Base-by-base conservation (phyloP, 2,797 vertebrate genomes). In the Margarornis squamiger region DNA sequence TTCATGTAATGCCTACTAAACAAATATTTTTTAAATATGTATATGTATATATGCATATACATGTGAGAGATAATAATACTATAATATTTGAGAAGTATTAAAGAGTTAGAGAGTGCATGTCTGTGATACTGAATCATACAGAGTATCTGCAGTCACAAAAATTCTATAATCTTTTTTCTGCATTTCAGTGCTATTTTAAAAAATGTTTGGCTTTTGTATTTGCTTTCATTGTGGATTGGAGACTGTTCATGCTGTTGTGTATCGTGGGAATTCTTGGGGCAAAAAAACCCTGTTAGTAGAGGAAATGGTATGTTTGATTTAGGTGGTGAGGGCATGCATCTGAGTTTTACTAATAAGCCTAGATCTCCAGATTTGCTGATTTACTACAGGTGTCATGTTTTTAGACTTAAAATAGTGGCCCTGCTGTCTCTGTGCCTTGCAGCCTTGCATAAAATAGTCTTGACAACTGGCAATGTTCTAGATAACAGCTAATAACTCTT, bases 291-390 rank as follows among this genome's bases (percentile, higher is more conserved):
- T 62, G 13, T 66, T 80, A 4, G 16, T 74, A 51, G 30, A 72
- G 88, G 17, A 88, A 90, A 78, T 39, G 57, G 9, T 38, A 32
- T 74, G 24, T 72, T 93, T 67, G n/a, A 71, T 77, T 85, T 88
- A 65, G 23, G 41, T 48, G 34, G 10, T 63, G n/a, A 77, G 24
- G 17, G 2, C 19, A 4, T 43, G 41, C 34, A 72, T 10, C 34
- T 43, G 49, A 62, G 54, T 68, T 79, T 72, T 88, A 46, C 30
- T 62, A 32, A 34, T 61, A 65, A 72, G 30, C 24, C 49, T 61
- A 3, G 13, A 39, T 83, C 23, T 92, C 29, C 43, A 83, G 74
- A 58, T 84, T 54, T 78, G 43, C 43, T 90, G 54, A 43, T 86
- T 85, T 65, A 80, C 68, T 88, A 54, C 32, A 54, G 30, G 14